Evolutionary conservation across 2,888 invertebrate species (phyloP).

Genomic region (Aphidius colemani): DNA sequence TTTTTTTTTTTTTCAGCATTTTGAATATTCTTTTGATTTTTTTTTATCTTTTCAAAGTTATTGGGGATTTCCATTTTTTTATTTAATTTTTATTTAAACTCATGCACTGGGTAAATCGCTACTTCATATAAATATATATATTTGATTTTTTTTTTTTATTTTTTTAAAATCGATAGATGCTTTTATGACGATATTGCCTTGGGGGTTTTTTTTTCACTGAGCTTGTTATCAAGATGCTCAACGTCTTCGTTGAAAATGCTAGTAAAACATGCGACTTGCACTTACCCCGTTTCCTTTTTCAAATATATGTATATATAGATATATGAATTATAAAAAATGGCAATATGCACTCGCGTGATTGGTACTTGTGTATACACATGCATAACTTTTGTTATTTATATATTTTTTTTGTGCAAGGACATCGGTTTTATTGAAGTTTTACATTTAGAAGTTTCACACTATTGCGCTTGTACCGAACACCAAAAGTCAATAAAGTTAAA

Average conservation of each 20-base stretch:
- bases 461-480: too few relatives aligned
- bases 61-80: neutral
- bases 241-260: slow-evolving; percentile 40
- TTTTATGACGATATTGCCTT: slow-evolving; percentile 28
- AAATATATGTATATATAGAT: slow-evolving; percentile 11
- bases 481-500: too few relatives aligned
- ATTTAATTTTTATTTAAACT: neutral
- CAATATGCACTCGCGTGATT: neutral
- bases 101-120: neutral
- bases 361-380: neutral
- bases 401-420: too few relatives aligned
- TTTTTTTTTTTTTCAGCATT: too few relatives aligned
- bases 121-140: neutral
- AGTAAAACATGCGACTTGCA: slow-evolving; percentile 42
- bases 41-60: neutral
- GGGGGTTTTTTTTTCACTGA: neutral
- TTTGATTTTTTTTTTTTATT: neutral
- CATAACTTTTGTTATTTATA: neutral
- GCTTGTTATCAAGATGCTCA: slow-evolving; percentile 43
- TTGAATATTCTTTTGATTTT: too few relatives aligned
- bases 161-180: slow-evolving; percentile 20
- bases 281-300: slow-evolving; percentile 19
- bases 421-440: too few relatives aligned
- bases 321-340: slow-evolving; percentile 3
- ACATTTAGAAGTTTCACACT: too few relatives aligned